Evolutionary conservation across 2,888 invertebrate species (phyloP).

Genomic region (Smittia aterrima): DNA sequence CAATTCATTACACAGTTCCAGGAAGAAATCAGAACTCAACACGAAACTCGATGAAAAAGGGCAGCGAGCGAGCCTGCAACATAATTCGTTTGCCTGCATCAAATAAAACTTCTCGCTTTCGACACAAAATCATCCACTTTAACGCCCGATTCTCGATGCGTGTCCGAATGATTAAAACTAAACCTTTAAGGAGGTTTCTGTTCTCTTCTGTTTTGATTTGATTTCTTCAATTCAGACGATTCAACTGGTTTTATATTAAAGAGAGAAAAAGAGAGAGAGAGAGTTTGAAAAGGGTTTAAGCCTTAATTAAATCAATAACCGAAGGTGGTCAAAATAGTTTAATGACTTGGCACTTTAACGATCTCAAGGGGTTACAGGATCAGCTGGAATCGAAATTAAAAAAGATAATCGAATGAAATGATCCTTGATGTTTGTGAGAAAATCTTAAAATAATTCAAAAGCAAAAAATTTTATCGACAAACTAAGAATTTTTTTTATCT

Average conservation of each 20-base stretch:
- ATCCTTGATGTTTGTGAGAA: not conserved
- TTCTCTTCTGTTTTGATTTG: not conserved
- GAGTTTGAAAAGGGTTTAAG: not conserved
- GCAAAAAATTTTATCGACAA: not conserved
- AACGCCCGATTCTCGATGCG: not conserved
- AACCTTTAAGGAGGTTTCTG: not conserved
- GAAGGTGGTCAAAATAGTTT: conserved; percentile 24
- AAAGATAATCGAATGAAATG: not conserved
- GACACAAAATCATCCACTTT: not conserved
- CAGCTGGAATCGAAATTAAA: not conserved
- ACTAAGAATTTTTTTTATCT: no score
- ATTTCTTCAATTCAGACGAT: not conserved
- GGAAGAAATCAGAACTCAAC: conserved; percentile 38
- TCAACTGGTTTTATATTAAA: conserved; percentile 16
- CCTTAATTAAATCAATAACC: conserved; percentile 32
- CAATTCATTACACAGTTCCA: conserved; percentile 24
- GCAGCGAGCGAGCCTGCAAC: conserved; percentile 14
- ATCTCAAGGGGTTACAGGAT: conserved; percentile 16
- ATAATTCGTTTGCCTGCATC: conserved; percentile 25
- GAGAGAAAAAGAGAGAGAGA: not conserved
- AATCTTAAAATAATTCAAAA: not conserved
- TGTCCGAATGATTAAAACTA: not conserved
- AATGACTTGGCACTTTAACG: conserved; percentile 24
- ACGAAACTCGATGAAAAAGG: conserved; percentile 28
- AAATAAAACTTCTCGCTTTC: not conserved